Evolutionary conservation across 2,888 invertebrate genomes (phyloP).

Genomic region (Cyclophora albipunctata): DNA sequence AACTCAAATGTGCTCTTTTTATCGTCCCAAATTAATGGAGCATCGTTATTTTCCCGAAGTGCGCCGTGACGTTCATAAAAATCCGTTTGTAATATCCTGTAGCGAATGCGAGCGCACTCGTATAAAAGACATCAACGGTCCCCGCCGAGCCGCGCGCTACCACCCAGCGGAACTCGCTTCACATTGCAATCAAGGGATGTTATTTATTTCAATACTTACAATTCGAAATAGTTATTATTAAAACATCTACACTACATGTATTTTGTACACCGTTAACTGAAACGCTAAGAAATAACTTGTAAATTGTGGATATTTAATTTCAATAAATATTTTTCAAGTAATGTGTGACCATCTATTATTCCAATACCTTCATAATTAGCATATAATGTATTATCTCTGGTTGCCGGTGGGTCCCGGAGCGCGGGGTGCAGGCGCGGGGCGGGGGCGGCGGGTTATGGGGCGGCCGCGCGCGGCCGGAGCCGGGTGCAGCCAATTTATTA

Average conservation of each 20-base stretch:
- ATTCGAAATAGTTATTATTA: too few relatives aligned
- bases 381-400: neutral
- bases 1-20: neutral
- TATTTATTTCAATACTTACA: too few relatives aligned
- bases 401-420: neutral
- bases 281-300: too few relatives aligned
- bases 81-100: neutral
- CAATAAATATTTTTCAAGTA: too few relatives aligned
- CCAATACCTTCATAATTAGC: too few relatives aligned
- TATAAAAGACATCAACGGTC: neutral
- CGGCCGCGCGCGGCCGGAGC: slow-evolving; percentile 23
- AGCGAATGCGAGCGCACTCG: neutral
- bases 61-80: neutral
- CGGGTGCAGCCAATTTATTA: slow-evolving; percentile 52
- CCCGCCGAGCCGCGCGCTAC: neutral
- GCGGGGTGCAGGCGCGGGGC: neutral
- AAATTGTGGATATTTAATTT: too few relatives aligned
- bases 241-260: too few relatives aligned
- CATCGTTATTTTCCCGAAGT: neutral
- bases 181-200: too few relatives aligned
- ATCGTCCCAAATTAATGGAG: neutral
- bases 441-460: neutral
- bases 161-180: too few relatives aligned
- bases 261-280: too few relatives aligned
- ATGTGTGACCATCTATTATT: too few relatives aligned